phyloP scores from a whole-genome alignment of 2,113 vertebrate genomes.

The Sturnus vulgaris region DNA sequence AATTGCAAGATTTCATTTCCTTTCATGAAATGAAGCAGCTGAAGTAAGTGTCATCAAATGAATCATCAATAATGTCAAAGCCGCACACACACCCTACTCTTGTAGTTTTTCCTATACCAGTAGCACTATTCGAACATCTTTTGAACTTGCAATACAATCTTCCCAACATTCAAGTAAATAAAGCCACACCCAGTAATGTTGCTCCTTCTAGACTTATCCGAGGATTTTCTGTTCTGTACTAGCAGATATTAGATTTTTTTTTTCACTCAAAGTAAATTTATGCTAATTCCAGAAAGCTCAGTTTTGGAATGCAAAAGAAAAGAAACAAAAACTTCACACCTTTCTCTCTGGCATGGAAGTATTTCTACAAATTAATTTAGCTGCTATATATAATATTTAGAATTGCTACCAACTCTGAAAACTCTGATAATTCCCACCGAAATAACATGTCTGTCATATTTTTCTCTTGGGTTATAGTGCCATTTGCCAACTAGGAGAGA shows the following conservation, averaged over 20 bases:
- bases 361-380: conserved; percentile 12
- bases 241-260: background rate
- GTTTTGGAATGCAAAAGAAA: background rate
- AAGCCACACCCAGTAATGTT: background rate
- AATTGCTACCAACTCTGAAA: background rate
- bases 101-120: background rate
- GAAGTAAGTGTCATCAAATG: background rate
- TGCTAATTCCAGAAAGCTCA: background rate
- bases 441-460: conserved; percentile 29
- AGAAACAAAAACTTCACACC: background rate
- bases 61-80: background rate
- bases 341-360: background rate
- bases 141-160: background rate
- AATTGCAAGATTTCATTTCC: background rate
- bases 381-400: background rate
- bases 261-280: background rate
- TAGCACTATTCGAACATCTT: background rate
- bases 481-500: conserved; percentile 36
- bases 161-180: background rate
- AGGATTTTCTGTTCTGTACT: background rate
- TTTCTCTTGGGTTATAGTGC: conserved; percentile 25
- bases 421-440: background rate
- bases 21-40: background rate
- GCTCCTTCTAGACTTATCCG: background rate
- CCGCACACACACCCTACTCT: background rate